Evolutionary conservation across 2,113 vertebrate species (phyloP), one percentile per base, ranked within the genome.

Genomic region (Sapajus apella): DNA sequence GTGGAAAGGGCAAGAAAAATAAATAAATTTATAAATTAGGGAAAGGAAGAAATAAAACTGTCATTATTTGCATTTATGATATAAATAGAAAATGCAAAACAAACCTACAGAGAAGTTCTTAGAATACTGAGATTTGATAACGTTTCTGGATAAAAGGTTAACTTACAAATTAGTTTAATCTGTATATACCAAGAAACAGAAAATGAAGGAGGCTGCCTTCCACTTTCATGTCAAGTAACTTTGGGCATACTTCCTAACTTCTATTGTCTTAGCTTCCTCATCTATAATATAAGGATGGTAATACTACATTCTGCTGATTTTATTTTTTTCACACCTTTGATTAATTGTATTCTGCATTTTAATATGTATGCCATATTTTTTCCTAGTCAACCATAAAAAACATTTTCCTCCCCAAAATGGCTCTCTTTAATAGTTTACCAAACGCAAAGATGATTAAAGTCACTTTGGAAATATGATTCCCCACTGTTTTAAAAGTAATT

Each of bases 1-100:
- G 14, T 21, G 25, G 25, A 50, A 35, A 79, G 82, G 30, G n/a
- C 32, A 95, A 87, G 68, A 87, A 83, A 92, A 95, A 85, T 76
- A 75, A 96, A 79, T 76, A 58, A 79, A 77, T 87, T 58, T 77
- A 35, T 75, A 61, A 64, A 2, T 55, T 84, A 83, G 45, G 70
- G 9, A 96, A 79, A 73, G 5, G 8, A 82, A 95, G 47, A 70
- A 72, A 64, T 37, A 83, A 79, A 91, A 23, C 25, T 58, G 68
- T 90, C 77, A 91, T 86, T 96, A 95, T 96, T 95, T 64, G 13
- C 7, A 43, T 23, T 88, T 82, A 47, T 72, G 35, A 87, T 58
- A 58, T 81, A 90, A 76, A 70, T 86, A 70, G 37, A 85, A 95
- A 90, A 55, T 50, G 17, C 50, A 88, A 40, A 85, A 83, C 40